Base-by-base conservation (phyloP, 2,888 invertebrate species). In the Apamea sordens region DNA sequence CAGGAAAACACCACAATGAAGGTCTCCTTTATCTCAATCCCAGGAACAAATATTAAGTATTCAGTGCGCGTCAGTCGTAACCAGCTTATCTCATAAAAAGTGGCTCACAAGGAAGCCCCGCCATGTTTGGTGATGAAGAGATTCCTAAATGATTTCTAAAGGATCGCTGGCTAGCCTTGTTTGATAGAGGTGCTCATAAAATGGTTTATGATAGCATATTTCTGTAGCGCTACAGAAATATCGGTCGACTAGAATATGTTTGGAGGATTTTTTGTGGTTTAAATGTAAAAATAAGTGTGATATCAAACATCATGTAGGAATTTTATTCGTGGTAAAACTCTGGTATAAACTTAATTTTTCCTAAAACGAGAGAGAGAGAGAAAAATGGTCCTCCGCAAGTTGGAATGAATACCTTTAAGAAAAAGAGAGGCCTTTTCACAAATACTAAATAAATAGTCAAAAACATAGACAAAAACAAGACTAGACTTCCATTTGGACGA, bases 71-170 rank as follows among this genome's bases (percentile, higher is more conserved):
- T 69, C 53, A 10, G 65, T 80, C 85, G 80, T 85, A 83, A 87
- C 85, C 77, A 63, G 80, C 80, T 86, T 86, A 85, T 69, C 61
- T 77, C 80, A 70, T 84, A 86, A 83, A 86, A 86, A 77, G 72
- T 74, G 73, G 72, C 79, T 85, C 47, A 13, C 24, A 11, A 56
- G 50, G 44, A 71, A 69, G 32, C 24, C n/a, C 50, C 18, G 67
- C 72, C 41, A 70, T 80, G 77, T 80, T 87, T 74, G 64, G 67
- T 76, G 77, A 87, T 87, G 83, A 81, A 87, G 86, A 73, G 80
- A 83, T 85, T 85, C 67, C 63, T 79, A 83, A 87, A 87, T 80
- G 80, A 83, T 85, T 83, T 79, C 75, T 56, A 67, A 74, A 63
- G 59, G 69, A 79, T 69, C 68, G 63, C 63, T 5, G 76, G 73